A percentile compares a stretch with the other conserved stretches of the same genome.
Evolutionary conservation across 2,797 vertebrate species (phyloP).

Genomic region (Micrastur ruficollis): DNA sequence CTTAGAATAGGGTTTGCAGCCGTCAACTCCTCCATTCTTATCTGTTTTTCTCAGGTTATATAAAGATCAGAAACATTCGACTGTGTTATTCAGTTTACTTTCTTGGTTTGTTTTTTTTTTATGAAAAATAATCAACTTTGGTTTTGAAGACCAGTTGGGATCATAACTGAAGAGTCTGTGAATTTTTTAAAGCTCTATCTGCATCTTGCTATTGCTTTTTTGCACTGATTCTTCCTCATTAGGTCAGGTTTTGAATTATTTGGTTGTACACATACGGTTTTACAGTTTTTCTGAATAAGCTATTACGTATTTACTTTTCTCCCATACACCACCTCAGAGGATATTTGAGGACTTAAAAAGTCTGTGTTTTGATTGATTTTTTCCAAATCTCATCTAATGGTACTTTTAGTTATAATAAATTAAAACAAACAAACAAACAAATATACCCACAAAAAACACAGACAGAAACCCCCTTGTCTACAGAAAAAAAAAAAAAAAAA

Average conservation of each 20-base stretch:
- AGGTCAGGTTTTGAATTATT: not conserved
- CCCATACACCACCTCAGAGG: not conserved
- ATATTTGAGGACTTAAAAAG: not conserved
- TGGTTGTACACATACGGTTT: not conserved
- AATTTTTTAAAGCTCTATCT: not conserved
- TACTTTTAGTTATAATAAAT: not conserved
- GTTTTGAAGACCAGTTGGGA: not conserved
- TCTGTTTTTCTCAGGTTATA: not conserved
- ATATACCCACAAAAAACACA: not conserved
- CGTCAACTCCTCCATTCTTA: not conserved
- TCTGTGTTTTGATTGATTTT: not conserved
- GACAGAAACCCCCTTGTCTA: not conserved
- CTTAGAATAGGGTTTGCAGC: not conserved
- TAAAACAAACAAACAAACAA: not conserved
- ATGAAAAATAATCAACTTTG: not conserved
- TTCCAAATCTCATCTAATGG: not conserved
- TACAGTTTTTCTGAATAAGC: not conserved
- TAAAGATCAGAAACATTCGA: not conserved
- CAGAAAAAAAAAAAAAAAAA: not conserved
- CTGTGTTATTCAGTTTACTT: not conserved
- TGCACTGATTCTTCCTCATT: not conserved
- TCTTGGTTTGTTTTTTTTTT: not conserved
- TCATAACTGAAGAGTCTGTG: not conserved
- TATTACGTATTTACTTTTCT: not conserved
- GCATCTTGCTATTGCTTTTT: not conserved